Percentiles rank a stretch among this genome's conserved stretches.
These are phyloP conservation scores for Papilio gigon DNA, from an alignment of 2,888 invertebrate genomes.

Conservation along the genomic window DNA sequence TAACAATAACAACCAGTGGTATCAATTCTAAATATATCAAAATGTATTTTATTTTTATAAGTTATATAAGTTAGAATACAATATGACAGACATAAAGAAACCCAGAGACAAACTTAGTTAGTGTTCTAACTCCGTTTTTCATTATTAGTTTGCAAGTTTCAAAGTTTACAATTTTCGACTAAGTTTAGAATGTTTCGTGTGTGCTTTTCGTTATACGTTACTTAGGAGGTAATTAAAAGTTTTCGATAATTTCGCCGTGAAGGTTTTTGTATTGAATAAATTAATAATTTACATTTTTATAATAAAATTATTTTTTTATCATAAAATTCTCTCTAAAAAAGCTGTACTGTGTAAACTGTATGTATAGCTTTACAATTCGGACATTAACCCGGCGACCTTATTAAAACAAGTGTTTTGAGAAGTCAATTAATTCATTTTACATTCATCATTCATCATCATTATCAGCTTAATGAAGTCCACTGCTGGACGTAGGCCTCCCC, in stretches of 20 bases:
- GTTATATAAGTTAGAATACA: background rate
- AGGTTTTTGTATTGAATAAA: background rate
- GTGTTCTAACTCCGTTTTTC: conserved; percentile 25
- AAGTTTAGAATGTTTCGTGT: conserved; percentile 25
- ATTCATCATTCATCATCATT: no score
- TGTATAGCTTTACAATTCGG: no score
- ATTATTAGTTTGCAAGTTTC: conserved; percentile 33
- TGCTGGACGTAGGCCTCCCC: no score
- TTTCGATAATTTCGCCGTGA: background rate
- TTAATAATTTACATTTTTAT: background rate
- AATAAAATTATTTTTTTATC: no score
- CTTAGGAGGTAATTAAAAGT: conserved; percentile 18
- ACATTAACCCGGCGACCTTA: no score
- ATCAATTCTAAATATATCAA: background rate
- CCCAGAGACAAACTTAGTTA: background rate
- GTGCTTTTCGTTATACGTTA: conserved; percentile 14
- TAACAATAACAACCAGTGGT: no score
- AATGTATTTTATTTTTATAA: background rate
- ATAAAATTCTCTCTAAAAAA: no score
- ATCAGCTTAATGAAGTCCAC: no score
- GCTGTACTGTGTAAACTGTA: no score
- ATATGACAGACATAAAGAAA: conserved; percentile 9
- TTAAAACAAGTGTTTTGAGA: no score
- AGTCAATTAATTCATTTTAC: no score
- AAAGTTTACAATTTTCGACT: conserved; percentile 27